Evolutionary conservation across 2,113 vertebrate genomes (phyloP).

Genomic region (Tauraco erythrolophus): DNA sequence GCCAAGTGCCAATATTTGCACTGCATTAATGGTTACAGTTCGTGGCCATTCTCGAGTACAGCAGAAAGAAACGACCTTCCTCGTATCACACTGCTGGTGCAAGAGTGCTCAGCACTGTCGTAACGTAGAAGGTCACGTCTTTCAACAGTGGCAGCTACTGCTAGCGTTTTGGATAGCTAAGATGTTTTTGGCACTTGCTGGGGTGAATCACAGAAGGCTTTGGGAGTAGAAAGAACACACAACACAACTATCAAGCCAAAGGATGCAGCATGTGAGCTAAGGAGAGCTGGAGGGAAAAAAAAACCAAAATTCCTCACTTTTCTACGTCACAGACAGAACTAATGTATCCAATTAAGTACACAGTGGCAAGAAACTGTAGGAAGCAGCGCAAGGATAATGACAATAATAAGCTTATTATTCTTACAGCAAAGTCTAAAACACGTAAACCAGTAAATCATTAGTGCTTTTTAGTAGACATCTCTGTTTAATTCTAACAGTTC

Average conservation of each 20-base stretch:
- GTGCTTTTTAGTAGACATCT: neutral
- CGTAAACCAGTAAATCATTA: neutral
- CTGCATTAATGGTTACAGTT: neutral
- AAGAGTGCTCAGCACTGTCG: neutral
- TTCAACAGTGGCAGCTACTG: neutral
- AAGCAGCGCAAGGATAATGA: neutral
- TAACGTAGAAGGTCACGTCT: neutral
- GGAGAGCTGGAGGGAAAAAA: neutral
- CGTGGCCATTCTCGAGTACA: neutral
- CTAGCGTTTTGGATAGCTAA: neutral
- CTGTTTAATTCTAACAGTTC: neutral
- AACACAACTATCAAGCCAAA: neutral
- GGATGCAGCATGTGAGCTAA: neutral
- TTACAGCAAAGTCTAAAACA: neutral
- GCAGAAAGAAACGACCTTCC: neutral
- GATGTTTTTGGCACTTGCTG: neutral
- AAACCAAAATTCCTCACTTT: neutral
- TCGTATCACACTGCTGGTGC: fast-evolving
- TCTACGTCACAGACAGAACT: neutral
- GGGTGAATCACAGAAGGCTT: neutral
- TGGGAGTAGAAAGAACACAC: neutral
- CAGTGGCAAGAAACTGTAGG: neutral
- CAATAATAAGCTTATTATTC: neutral
- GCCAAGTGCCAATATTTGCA: neutral
- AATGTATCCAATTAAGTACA: neutral